phyloP scores from a whole-genome alignment of 2,113 vertebrate genomes.

The Andinoacara biseriatus region DNA sequence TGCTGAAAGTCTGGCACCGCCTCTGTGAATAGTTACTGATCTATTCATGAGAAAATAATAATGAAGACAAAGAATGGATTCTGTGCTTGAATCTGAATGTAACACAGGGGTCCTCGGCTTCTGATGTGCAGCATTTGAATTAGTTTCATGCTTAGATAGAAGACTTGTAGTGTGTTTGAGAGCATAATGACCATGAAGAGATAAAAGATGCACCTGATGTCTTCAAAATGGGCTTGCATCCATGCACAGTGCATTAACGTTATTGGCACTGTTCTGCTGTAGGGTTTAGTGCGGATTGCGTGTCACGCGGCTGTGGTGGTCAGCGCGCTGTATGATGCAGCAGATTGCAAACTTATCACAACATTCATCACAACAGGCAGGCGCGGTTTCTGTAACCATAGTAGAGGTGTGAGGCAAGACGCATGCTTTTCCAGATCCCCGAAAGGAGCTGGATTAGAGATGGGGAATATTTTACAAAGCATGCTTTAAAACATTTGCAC shows the following conservation, averaged over 20 bases:
- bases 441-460: background rate
- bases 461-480: background rate
- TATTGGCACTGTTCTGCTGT: background rate
- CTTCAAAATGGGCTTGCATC: background rate
- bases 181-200: background rate
- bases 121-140: background rate
- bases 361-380: background rate
- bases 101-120: background rate
- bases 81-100: constrained; percentile 9
- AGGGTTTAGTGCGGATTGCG: background rate
- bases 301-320: background rate
- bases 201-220: background rate
- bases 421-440: background rate
- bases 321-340: background rate
- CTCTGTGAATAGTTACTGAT: constrained; percentile 3
- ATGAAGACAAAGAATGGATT: background rate
- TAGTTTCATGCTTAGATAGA: background rate
- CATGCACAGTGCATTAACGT: background rate
- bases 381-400: background rate
- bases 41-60: background rate
- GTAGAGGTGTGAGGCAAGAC: no score
- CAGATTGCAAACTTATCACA: background rate
- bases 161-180: background rate
- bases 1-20: background rate
- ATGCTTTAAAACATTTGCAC: background rate